These are phyloP conservation scores for honey bee (Apis mellifera) DNA, from an alignment of 1,140 invertebrate genomes.

Conservation along the genomic window Amel_HAv3.1 CM009937.2:13732501-13733000, in stretches of 20 bases:
- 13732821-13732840: slow-evolving; percentile 91
- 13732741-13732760: slow-evolving; percentile 96
- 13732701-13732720: not conserved
- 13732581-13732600: slow-evolving; percentile 88
- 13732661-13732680: slow-evolving; percentile 4
- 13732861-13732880: slow-evolving; percentile 89
- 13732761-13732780: slow-evolving; percentile 93
- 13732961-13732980: slow-evolving; percentile 75
- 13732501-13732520: slow-evolving; percentile 84
- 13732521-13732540: slow-evolving; percentile 91
- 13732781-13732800: slow-evolving; percentile 92
- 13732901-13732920: slow-evolving; percentile 91
- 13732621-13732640: slow-evolving; percentile 93
- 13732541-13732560: slow-evolving; percentile 91
- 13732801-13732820: slow-evolving; percentile 89
- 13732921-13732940: slow-evolving; percentile 89
- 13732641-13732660: slow-evolving; percentile 89
- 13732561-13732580: slow-evolving; percentile 86
- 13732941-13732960: slow-evolving; percentile 84
- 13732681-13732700: not conserved
- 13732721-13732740: slow-evolving; percentile 65
- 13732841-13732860: slow-evolving; percentile 90
- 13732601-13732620: slow-evolving; percentile 91
- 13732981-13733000: slow-evolving; percentile 77
- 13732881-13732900: slow-evolving; percentile 93